A percentile compares a stretch with the other conserved stretches of the same genome.
phyloP scores from a whole-genome alignment of 2,888 invertebrate genomes.

The Hymenopus coronatus region DNA sequence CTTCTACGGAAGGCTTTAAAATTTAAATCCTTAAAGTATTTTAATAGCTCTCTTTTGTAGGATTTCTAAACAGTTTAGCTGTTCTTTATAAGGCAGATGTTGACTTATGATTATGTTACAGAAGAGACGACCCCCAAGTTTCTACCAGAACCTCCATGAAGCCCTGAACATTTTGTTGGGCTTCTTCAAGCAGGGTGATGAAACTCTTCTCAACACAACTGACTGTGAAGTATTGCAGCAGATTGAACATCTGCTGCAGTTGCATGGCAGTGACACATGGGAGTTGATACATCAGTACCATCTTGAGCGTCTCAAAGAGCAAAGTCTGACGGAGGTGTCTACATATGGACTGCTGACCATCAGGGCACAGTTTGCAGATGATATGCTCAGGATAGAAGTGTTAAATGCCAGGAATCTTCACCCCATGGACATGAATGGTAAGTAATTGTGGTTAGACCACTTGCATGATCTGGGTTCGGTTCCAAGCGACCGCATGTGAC shows the following conservation, averaged over 20 bases:
- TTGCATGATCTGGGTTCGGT: too few species aligned
- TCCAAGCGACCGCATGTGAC: too few species aligned
- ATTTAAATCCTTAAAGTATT: too few species aligned
- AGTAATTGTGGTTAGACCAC: too few species aligned
- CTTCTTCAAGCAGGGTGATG: slow-evolving; percentile 76
- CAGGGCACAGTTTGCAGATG: slow-evolving; percentile 67
- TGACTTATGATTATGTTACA: slow-evolving; percentile 42
- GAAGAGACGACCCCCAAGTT: slow-evolving; percentile 87
- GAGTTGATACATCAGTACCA: slow-evolving; percentile 83
- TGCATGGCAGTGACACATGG: slow-evolving; percentile 86
- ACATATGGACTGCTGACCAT: slow-evolving; percentile 77
- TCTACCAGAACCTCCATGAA: slow-evolving; percentile 85
- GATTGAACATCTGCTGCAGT: slow-evolving; percentile 63
- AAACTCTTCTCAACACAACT: slow-evolving; percentile 35
- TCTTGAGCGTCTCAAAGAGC: slow-evolving; percentile 61
- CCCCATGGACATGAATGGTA: slow-evolving; percentile 86
- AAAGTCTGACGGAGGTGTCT: slow-evolving; percentile 60
- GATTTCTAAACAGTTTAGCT: too few species aligned
- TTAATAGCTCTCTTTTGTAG: too few species aligned
- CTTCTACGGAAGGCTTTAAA: too few species aligned
- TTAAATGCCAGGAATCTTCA: slow-evolving; percentile 85
- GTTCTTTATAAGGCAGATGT: too few species aligned
- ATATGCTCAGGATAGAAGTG: slow-evolving; percentile 74
- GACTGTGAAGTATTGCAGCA: slow-evolving; percentile 45
- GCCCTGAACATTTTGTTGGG: slow-evolving; percentile 82